Percentiles rank a stretch among this genome's conserved stretches.
Conservation (phyloP, 2,113 vertebrate species). For the Oncorhynchus nerka region DNA sequence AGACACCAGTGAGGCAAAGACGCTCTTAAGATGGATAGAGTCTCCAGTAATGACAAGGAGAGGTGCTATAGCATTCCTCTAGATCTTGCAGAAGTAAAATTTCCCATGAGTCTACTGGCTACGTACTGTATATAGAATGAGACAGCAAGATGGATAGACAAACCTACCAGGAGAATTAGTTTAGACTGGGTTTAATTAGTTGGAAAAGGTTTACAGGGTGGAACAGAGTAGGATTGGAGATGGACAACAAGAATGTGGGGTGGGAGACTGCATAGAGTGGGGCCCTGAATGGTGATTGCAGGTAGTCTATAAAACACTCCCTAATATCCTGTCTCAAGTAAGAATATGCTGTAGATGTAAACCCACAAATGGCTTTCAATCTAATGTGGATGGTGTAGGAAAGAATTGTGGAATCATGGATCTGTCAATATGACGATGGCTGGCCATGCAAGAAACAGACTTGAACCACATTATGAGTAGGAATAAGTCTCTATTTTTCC, state of each 20-base stretch:
- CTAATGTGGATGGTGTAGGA: not conserved
- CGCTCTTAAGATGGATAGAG: slow-evolving; percentile 59
- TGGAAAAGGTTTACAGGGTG: not conserved
- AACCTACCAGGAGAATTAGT: too few relatives aligned
- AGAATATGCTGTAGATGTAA: not conserved
- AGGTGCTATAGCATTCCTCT: slow-evolving; percentile 32
- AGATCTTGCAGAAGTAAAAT: slow-evolving; percentile 36
- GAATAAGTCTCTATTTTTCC: slow-evolving; percentile 18
- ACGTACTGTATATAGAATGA: not conserved
- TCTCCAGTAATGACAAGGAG: slow-evolving; percentile 8
- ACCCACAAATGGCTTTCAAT: not conserved
- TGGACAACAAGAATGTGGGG: too few relatives aligned
- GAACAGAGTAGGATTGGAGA: too few relatives aligned
- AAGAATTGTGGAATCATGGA: slow-evolving; percentile 1
- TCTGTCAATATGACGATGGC: not conserved
- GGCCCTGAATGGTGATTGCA: too few relatives aligned
- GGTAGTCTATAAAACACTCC: too few relatives aligned
- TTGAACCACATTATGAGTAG: slow-evolving; percentile 17
- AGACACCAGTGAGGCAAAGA: slow-evolving; percentile 53
- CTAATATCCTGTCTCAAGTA: too few relatives aligned
- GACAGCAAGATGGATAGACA: not conserved
- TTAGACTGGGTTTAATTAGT: not conserved
- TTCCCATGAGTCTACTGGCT: slow-evolving; percentile 45
- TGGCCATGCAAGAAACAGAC: slow-evolving; percentile 10
- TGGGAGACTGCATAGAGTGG: too few relatives aligned